Evolutionary conservation across 2,888 invertebrate genomes (phyloP).

Genomic region (Emesis furor): DNA sequence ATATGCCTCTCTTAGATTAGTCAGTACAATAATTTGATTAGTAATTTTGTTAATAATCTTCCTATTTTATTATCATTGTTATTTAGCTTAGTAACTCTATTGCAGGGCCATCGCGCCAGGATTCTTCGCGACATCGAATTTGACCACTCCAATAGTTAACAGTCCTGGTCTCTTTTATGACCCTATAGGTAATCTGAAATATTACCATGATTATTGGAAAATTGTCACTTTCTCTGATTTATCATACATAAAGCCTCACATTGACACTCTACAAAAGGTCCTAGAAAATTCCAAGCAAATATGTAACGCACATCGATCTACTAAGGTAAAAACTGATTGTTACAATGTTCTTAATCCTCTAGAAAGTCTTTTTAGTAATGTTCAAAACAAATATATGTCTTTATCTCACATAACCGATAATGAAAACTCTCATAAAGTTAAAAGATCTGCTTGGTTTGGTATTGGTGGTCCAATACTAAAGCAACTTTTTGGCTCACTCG

Average conservation of each 20-base stretch:
- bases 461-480: slow-evolving; percentile 31
- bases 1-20: background rate
- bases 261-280: slow-evolving; percentile 23
- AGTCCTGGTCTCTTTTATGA: slow-evolving; percentile 28
- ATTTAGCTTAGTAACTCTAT: slow-evolving; percentile 30
- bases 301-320: slow-evolving; percentile 25
- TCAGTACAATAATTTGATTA: background rate
- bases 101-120: slow-evolving; percentile 31
- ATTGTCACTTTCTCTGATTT: slow-evolving; percentile 29
- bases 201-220: slow-evolving; percentile 25
- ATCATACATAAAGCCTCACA: slow-evolving; percentile 26
- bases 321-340: slow-evolving; percentile 26
- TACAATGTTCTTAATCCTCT: slow-evolving; percentile 28
- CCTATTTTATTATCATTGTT: background rate
- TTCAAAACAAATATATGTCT: slow-evolving; percentile 28
- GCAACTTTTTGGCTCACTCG: slow-evolving; percentile 27
- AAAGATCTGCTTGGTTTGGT: slow-evolving; percentile 27
- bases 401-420: slow-evolving; percentile 27
- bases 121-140: slow-evolving; percentile 14
- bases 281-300: slow-evolving; percentile 20
- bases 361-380: slow-evolving; percentile 32
- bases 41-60: background rate
- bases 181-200: slow-evolving; percentile 25
- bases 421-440: background rate
- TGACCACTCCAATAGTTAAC: slow-evolving; percentile 4